phyloP scores from a whole-genome alignment of 2,888 invertebrate genomes.

The Muscina levida region DNA sequence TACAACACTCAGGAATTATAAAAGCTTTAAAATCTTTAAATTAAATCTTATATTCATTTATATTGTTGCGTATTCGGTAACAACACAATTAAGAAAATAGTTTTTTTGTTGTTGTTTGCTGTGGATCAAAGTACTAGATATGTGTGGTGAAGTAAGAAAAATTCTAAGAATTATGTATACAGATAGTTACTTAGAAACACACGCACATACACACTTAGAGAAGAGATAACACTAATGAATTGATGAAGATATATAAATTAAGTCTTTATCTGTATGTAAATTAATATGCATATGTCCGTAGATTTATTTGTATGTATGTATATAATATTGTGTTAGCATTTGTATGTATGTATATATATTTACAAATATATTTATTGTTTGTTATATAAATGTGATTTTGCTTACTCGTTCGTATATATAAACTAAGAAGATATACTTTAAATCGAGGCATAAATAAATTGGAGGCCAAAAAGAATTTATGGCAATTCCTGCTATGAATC shows the following conservation, averaged over 20 bases:
- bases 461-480: too few relatives aligned
- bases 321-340: not conserved
- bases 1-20: too few relatives aligned
- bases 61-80: slow-evolving; percentile 23
- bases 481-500: too few relatives aligned
- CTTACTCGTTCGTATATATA: too few relatives aligned
- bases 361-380: too few relatives aligned
- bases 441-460: too few relatives aligned
- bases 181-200: too few relatives aligned
- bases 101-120: too few relatives aligned
- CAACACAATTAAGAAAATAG: slow-evolving; percentile 37
- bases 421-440: too few relatives aligned
- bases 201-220: not conserved
- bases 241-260: slow-evolving; percentile 53
- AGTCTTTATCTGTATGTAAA: not conserved
- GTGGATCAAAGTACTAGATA: not conserved
- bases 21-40: slow-evolving; percentile 45
- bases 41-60: slow-evolving; percentile 34
- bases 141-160: not conserved
- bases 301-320: not conserved
- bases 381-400: too few relatives aligned
- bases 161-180: not conserved
- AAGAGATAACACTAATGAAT: slow-evolving; percentile 56
- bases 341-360: too few relatives aligned
- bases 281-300: not conserved